Evolutionary conservation across 2,113 vertebrate species (phyloP).

Genomic region (Microcebus griseorufus): DNA sequence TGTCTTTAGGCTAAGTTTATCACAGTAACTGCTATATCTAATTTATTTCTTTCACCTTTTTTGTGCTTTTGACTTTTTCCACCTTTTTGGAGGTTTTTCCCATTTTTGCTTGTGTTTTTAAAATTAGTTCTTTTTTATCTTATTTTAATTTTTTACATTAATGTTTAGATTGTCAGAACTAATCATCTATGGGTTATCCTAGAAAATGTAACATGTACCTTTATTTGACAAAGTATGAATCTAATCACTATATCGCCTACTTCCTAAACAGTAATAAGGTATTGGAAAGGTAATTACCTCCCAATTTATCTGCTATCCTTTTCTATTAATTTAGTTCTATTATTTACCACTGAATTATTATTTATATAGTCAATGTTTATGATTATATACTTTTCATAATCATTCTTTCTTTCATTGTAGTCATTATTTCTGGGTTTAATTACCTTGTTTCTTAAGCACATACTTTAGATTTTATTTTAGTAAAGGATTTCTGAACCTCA

Average conservation of each 20-base stretch:
- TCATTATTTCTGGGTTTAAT: not conserved
- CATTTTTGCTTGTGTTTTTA: not conserved
- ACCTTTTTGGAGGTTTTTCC: not conserved
- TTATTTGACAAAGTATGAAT: not conserved
- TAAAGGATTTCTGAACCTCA: not conserved
- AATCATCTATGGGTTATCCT: not conserved
- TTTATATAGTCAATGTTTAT: not conserved
- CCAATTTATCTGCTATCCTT: not conserved
- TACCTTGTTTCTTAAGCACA: not conserved
- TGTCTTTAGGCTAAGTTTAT: not conserved
- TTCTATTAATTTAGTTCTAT: not conserved
- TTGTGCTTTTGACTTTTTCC: not conserved
- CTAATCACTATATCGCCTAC: not conserved
- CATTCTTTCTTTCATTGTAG: not conserved
- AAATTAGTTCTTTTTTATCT: not conserved
- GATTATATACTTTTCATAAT: not conserved
- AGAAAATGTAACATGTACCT: not conserved
- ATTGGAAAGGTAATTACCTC: not conserved
- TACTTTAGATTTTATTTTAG: not conserved
- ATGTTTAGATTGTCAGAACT: not conserved
- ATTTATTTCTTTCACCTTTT: not conserved
- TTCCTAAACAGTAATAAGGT: not conserved
- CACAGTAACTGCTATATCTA: not conserved
- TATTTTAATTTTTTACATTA: not conserved
- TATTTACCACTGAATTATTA: not conserved